phyloP scores from a whole-genome alignment of 2,113 vertebrate genomes.

The Orycteropus afer region DNA sequence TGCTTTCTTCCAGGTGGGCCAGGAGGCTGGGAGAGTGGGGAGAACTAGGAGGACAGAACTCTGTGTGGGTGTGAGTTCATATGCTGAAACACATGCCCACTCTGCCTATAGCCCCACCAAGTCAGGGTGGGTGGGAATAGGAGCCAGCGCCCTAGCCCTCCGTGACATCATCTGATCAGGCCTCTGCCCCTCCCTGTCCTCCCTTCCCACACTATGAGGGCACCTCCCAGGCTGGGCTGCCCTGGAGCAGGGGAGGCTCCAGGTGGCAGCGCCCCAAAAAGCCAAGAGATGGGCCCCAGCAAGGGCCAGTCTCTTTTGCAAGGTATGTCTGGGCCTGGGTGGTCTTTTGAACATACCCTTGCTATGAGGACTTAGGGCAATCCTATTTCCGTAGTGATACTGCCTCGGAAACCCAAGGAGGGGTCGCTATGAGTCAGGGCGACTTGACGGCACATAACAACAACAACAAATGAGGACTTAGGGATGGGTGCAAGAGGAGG shows the following conservation, averaged over 20 bases:
- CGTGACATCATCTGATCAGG: background rate
- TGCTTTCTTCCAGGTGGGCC: background rate
- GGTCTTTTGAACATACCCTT: background rate
- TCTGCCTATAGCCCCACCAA: accelerated
- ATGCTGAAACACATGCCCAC: background rate
- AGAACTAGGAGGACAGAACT: background rate
- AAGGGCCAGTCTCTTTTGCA: background rate
- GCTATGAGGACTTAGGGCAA: no score
- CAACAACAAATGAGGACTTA: no score
- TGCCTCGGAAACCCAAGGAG: no score
- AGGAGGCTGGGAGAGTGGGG: background rate
- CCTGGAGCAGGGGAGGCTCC: background rate
- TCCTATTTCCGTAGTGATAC: no score
- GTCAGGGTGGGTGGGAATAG: background rate
- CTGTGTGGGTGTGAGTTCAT: background rate
- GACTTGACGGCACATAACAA: no score
- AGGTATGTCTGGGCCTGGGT: background rate
- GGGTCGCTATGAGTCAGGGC: no score
- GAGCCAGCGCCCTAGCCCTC: background rate
- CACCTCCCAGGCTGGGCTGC: background rate
- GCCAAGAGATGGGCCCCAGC: background rate
- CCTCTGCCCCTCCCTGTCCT: background rate
- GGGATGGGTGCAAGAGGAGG: background rate
- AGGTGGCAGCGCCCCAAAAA: background rate
- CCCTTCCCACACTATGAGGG: background rate